phyloP scores from a whole-genome alignment of 2,113 vertebrate species.

The Columba livia region DNA sequence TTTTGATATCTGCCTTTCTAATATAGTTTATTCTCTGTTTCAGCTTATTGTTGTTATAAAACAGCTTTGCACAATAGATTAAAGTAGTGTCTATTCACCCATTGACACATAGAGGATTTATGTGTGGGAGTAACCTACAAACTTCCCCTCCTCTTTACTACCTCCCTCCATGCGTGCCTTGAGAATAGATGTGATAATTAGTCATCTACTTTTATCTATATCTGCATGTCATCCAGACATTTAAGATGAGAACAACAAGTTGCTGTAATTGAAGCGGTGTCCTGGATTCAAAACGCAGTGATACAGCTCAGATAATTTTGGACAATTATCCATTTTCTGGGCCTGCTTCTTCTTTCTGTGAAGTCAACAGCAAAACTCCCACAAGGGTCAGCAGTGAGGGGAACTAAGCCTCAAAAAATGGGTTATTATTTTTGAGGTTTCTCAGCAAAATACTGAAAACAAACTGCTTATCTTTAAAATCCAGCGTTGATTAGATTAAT shows the following conservation, averaged over 20 bases:
- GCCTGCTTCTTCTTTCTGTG: neutral
- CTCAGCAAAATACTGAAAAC: neutral
- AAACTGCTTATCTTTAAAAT: neutral
- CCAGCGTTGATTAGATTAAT: neutral
- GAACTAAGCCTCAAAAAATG: neutral
- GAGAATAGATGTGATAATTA: slow-evolving; percentile 68
- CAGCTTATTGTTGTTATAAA: slow-evolving; percentile 59
- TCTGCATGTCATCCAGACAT: slow-evolving; percentile 44
- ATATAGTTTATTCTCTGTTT: slow-evolving; percentile 54
- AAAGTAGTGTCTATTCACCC: slow-evolving; percentile 57
- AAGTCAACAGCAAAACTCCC: neutral
- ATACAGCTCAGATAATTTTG: neutral
- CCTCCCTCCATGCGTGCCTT: slow-evolving; percentile 31
- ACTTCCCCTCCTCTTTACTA: slow-evolving; percentile 55
- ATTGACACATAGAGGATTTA: slow-evolving; percentile 64
- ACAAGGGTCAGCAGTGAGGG: neutral
- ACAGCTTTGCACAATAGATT: slow-evolving; percentile 58
- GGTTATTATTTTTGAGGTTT: neutral
- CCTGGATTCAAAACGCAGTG: slow-evolving; percentile 23
- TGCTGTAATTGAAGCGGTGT: neutral
- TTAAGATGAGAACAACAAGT: slow-evolving; percentile 51
- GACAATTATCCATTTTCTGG: neutral
- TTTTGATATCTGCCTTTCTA: slow-evolving; percentile 61
- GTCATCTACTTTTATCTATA: slow-evolving; percentile 65
- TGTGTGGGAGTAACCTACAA: slow-evolving; percentile 67